Evolutionary conservation across 1,140 invertebrate genomes (phyloP).

Genomic region (Harlomillsia oculata): DNA sequence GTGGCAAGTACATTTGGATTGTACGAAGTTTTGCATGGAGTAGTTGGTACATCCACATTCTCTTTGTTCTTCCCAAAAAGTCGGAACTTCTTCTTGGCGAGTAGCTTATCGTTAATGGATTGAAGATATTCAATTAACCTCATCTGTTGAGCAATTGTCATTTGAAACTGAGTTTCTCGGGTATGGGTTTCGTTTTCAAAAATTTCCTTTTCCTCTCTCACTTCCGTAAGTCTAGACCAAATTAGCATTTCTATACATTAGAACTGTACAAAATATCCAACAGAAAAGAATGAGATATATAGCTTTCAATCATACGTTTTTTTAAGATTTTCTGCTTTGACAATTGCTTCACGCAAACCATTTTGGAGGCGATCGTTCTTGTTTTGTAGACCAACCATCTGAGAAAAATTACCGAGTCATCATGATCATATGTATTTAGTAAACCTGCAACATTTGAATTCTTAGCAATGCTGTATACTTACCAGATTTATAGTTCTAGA

Average conservation of each 20-base stretch:
- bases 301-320: no score
- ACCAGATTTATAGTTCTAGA: background rate
- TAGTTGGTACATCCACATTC: no score
- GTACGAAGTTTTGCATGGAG: no score
- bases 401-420: no score
- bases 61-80: background rate
- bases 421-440: no score
- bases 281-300: no score
- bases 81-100: constrained; percentile 13
- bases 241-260: no score
- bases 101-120: constrained; percentile 6
- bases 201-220: constrained; percentile 7
- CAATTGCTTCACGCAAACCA: constrained; percentile 8
- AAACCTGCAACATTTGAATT: no score
- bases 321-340: constrained; percentile 10
- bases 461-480: background rate
- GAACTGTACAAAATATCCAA: no score
- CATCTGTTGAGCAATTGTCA: constrained; percentile 10
- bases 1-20: no score
- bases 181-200: background rate
- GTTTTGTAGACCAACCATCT: constrained; percentile 11
- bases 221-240: no score
- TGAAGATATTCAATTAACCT: constrained; percentile 18
- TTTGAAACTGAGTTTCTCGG: background rate
- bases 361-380: constrained; percentile 2